Conservation (phyloP, 2,113 vertebrate species). For the Ammodytes dubius region DNA sequence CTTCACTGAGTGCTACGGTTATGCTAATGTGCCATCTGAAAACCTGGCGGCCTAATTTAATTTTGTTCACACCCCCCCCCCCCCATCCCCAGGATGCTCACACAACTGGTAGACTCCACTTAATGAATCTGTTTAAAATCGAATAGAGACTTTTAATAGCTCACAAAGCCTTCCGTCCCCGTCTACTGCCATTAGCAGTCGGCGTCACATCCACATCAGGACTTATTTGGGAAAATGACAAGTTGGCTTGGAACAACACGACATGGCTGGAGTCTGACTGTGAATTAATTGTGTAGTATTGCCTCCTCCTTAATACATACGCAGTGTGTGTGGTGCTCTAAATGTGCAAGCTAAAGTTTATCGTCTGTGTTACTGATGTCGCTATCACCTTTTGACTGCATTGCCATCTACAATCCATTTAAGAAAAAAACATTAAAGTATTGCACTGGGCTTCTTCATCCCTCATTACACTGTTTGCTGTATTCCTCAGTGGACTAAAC, state of each 20-base stretch:
- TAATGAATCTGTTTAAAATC: conserved; percentile 65
- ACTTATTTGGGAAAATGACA: conserved; percentile 44
- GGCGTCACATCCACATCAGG: neutral
- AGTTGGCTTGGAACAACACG: conserved; percentile 1
- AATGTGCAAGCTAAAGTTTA: conserved; percentile 8
- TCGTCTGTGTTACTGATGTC: conserved; percentile 21
- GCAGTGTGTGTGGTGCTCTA: neutral
- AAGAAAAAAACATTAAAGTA: conserved; percentile 14
- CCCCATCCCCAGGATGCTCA: conserved; percentile 12
- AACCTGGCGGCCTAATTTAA: conserved; percentile 59
- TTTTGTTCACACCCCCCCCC: conserved; percentile 43
- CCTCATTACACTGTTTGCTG: neutral
- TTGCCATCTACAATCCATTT: conserved; percentile 12
- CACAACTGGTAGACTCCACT: conserved; percentile 21
- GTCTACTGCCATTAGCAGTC: conserved; percentile 22
- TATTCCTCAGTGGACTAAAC: neutral
- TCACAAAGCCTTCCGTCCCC: conserved; percentile 7
- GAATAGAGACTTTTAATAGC: conserved; percentile 43
- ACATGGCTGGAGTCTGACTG: neutral
- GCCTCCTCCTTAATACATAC: neutral
- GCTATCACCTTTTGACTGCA: conserved; percentile 21
- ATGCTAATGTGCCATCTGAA: conserved; percentile 66
- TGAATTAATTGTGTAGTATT: neutral
- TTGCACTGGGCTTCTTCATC: neutral
- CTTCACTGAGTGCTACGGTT: conserved; percentile 48